A percentile compares a stretch with the other conserved stretches of the same genome.
phyloP scores from a whole-genome alignment of 2,888 invertebrate genomes.

The Vandiemenella viatica region DNA sequence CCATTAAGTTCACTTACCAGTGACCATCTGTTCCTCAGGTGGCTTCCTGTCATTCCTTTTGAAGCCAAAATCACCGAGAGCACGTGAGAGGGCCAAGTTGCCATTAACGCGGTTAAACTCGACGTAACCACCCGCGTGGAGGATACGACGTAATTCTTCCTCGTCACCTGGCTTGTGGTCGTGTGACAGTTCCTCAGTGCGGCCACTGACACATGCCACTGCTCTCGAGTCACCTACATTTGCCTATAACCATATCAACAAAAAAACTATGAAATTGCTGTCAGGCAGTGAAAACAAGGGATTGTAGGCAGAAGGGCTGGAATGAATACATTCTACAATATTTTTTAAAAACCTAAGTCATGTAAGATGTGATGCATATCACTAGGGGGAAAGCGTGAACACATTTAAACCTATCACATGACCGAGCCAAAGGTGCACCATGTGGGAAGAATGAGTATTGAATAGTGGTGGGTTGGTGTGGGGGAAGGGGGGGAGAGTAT shows the following conservation, averaged over 20 bases:
- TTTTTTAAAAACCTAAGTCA: too few species aligned
- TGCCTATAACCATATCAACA: slow-evolving; percentile 39
- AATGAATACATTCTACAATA: too few species aligned
- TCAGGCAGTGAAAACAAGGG: too few species aligned
- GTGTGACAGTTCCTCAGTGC: slow-evolving; percentile 57
- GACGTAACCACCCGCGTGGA: slow-evolving; percentile 92
- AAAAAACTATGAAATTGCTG: too few species aligned
- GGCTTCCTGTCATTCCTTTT: slow-evolving; percentile 75
- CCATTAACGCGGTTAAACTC: slow-evolving; percentile 97
- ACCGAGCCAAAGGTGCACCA: too few species aligned
- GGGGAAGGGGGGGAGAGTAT: too few species aligned
- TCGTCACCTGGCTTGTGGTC: slow-evolving; percentile 95
- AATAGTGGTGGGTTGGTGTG: too few species aligned
- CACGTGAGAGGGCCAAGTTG: slow-evolving; percentile 87
- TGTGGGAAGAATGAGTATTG: too few species aligned
- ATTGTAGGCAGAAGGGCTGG: too few species aligned
- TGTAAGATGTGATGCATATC: too few species aligned
- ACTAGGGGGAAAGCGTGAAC: too few species aligned
- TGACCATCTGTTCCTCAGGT: slow-evolving; percentile 92
- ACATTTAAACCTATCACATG: too few species aligned
- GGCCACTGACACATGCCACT: slow-evolving; percentile 73
- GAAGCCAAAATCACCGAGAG: slow-evolving; percentile 93
- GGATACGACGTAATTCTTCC: slow-evolving; percentile 71
- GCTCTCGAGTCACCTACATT: slow-evolving; percentile 97
- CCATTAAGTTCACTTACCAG: slow-evolving; percentile 55